phyloP scores from a whole-genome alignment of 2,113 vertebrate species.

The Hiodon tergisus region DNA sequence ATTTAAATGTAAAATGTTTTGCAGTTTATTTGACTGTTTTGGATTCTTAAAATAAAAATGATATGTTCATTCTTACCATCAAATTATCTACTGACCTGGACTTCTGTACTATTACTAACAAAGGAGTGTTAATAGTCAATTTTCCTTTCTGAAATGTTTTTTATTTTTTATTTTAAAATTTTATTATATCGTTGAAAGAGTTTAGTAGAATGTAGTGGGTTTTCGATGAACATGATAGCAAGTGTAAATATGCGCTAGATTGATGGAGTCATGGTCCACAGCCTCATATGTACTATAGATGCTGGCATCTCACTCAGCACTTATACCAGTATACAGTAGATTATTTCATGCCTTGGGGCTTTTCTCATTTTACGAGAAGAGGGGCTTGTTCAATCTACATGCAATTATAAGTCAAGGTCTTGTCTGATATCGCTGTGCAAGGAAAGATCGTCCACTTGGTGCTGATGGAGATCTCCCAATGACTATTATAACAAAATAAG shows the following conservation, averaged over 20 bases:
- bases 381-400: conserved; percentile 7
- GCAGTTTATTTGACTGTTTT: too few species aligned
- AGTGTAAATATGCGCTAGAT: conserved; percentile 7
- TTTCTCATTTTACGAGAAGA: not conserved
- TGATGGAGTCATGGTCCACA: conserved; percentile 12
- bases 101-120: not conserved
- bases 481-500: not conserved
- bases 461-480: not conserved
- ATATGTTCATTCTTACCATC: too few species aligned
- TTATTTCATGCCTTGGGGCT: conserved; percentile 11
- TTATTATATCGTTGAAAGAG: not conserved
- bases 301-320: conserved; percentile 1
- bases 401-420: not conserved
- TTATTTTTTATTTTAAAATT: not conserved
- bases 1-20: not conserved
- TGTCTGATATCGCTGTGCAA: not conserved
- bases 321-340: not conserved
- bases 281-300: not conserved
- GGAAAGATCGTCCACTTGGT: not conserved
- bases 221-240: not conserved
- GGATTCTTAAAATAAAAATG: too few species aligned
- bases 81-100: too few species aligned
- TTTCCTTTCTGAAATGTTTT: too few species aligned
- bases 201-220: too few species aligned
- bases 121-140: too few species aligned